These are phyloP conservation scores for Ctenicera cuprea DNA, from an alignment of 2,888 invertebrate genomes.

Conservation along the genomic window DNA sequence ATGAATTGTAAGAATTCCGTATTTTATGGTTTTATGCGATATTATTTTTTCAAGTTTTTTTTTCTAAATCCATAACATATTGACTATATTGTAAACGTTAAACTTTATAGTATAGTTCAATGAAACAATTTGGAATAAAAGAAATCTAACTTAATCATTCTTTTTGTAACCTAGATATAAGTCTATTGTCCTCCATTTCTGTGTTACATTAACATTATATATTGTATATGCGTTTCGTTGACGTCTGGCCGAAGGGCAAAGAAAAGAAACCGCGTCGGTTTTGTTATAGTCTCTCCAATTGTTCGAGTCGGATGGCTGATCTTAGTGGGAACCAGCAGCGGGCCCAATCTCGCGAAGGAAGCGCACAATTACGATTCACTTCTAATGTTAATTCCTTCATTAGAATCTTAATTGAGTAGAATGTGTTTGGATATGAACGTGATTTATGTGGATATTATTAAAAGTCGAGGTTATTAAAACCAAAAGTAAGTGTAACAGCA, in stretches of 20 bases:
- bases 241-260: conserved; percentile 7
- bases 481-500: conserved; percentile 15
- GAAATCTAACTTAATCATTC: too few relatives aligned
- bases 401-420: conserved; percentile 43
- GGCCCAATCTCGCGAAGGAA: conserved; percentile 40
- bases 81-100: too few relatives aligned
- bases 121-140: too few relatives aligned
- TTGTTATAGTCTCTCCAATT: conserved; percentile 36
- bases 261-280: conserved; percentile 34
- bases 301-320: conserved; percentile 39
- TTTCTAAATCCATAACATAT: too few relatives aligned
- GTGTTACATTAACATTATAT: background rate
- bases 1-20: too few relatives aligned
- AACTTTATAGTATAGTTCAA: too few relatives aligned
- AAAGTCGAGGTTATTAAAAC: conserved; percentile 5
- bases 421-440: conserved; percentile 25
- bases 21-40: too few relatives aligned
- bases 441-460: conserved; percentile 13
- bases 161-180: conserved; percentile 1
- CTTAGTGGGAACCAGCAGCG: conserved; percentile 41
- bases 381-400: conserved; percentile 45
- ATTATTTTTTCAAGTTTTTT: too few relatives aligned
- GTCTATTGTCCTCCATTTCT: conserved; percentile 20
- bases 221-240: conserved; percentile 4
- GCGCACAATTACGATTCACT: conserved; percentile 42